Base-by-base conservation (phyloP, 1,140 invertebrate species). In the Panulirus ornatus region DNA sequence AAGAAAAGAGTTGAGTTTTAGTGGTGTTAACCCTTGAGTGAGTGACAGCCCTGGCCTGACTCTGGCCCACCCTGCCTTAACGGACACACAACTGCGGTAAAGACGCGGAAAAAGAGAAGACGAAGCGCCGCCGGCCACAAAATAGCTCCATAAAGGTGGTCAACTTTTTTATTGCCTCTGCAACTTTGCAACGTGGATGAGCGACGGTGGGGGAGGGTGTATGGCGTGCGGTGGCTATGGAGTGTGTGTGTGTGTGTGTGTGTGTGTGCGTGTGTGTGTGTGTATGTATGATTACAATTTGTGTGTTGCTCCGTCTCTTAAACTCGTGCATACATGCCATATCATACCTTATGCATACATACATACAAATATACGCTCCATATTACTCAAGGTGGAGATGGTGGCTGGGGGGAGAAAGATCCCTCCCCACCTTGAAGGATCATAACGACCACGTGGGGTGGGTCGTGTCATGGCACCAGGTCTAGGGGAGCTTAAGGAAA, bases 131-230 rank as follows among this genome's bases (percentile, higher is more conserved):
- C 58, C 40, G 42, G 44, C 82, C 63, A 84, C 82, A 71, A 84
- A 84, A 84, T 84, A 42, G 82, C 63, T 84, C 82, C 82, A 84
- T 84, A 84, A 84, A 84, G 63, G 82, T 42, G 82, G 82, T 70
- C 58, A 84, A 40, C 36, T 27, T 81, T 84, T 71, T 84, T 84
- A 70, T 40, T 71, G 58, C 30, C 54, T 44, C 58, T 84, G 58
- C 36, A 66, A 84, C 36, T 44, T 40, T 81, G 78, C 44, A 81
- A 81, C 78, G n/a, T 51, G 78, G 54, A 81, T 47, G 42, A 79
- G 76, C 16, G 76, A 30, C n/a, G 34, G 51, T 16, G n/a, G 78
- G 44, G 78, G 34, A 51, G 42, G 47, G 44, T 30, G 42, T 36
- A 44, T 22, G 78, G 27, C 42, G 42, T 81, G 78, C 34, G 78